These are phyloP conservation scores for Cotesia typhae DNA, from an alignment of 1,140 invertebrate genomes.

Conservation along the genomic window DNA sequence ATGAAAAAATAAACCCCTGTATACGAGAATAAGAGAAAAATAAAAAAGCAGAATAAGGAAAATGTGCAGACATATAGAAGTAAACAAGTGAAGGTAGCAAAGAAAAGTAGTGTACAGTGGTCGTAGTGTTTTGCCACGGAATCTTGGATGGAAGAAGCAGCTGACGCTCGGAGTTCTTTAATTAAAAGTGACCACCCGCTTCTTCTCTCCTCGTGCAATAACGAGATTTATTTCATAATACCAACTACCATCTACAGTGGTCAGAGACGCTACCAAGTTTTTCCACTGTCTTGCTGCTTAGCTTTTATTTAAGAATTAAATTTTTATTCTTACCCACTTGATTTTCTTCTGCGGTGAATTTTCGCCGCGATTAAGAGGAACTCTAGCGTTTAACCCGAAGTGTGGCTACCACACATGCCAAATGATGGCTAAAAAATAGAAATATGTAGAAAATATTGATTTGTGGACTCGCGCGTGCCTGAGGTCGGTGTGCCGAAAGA, in stretches of 20 bases:
- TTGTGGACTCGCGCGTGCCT: constrained; percentile 53
- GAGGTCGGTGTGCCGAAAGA: constrained; percentile 39
- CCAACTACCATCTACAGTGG: constrained; percentile 35
- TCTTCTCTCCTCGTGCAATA: constrained; percentile 52
- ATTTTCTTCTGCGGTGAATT: no score
- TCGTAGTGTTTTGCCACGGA: no score
- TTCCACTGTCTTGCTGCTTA: background rate
- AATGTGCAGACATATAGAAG: no score
- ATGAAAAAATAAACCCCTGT: no score
- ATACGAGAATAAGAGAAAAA: no score
- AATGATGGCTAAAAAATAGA: constrained; percentile 52
- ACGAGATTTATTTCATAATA: constrained; percentile 58
- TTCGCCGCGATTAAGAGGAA: no score
- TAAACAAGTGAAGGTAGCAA: no score
- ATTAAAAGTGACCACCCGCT: constrained; percentile 54
- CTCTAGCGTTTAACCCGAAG: no score
- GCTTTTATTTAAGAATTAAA: no score
- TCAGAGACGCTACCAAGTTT: background rate
- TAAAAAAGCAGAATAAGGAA: no score
- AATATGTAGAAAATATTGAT: constrained; percentile 58
- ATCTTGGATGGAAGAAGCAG: constrained; percentile 43
- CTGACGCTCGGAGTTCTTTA: constrained; percentile 58
- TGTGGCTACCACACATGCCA: background rate
- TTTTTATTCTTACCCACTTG: no score
- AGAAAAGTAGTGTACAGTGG: no score